Base-by-base conservation (phyloP, 2,888 invertebrate species). In the Chamaedrilus cognettii region DNA sequence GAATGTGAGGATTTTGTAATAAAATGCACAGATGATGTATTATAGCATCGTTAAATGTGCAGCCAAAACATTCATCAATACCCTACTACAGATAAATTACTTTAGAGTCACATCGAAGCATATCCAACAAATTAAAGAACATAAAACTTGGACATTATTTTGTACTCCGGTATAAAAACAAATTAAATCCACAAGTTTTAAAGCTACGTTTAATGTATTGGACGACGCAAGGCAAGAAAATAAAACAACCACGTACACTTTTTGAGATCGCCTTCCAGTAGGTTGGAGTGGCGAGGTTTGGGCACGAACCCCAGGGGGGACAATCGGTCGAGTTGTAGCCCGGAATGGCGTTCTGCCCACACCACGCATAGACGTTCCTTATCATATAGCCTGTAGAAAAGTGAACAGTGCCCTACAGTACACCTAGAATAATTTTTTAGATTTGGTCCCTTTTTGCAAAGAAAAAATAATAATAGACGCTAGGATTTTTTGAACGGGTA, bases 261-360 rank as follows among this genome's bases (percentile, higher is more conserved):
- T 64, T 68, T n/a, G 77, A 77, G 5, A 76, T 74, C 0, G 73
- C 67, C 0, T 72, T 75, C 78, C 78, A 78, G 65, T 74, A 78
- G 2, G 76, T 70, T 34, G 72, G 70, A 49, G 69, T 67, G 23
- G 76, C 75, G 35, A 70, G 71, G 11, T 51, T 31, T 2, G 75
- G 73, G 34, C 76, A 72, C 28, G 71, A 71, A 0, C 65, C 57
- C 69, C 70, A 74, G 33, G 69, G 63, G 3, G 78, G 78, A 67
- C 78, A 78, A 2, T 65, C 31, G 2, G 34, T 52, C 49, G 62
- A 65, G 67, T 75, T 73, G 28, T 71, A 59, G 5, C 77, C 76
- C 11, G 73, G 70, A 1, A 50, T 26, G 4, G 63, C 66, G 15
- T 31, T 58, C 33, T 73, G 71, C 2, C 78, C 78, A 65, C 78